A percentile compares a stretch with the other conserved stretches of the same genome.
Evolutionary conservation across 2,797 vertebrate genomes (phyloP).

Genomic region (Sebastes wilsoni): DNA sequence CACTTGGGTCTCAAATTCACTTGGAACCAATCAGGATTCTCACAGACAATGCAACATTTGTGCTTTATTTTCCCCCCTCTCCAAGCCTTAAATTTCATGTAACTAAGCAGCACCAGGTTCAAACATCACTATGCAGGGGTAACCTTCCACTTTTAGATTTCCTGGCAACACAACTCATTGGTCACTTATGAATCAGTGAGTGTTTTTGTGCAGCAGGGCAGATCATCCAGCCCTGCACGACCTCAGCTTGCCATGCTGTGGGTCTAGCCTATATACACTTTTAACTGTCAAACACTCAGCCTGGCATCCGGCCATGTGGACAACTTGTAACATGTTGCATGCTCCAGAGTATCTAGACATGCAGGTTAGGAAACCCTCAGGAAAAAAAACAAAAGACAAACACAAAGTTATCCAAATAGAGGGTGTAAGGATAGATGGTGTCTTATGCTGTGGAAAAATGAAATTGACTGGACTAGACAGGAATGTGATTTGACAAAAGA

Average conservation of each 20-base stretch:
- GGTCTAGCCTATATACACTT: background rate
- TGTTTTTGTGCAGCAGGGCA: constrained; percentile 23
- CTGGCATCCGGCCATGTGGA: constrained; percentile 17
- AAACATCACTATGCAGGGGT: background rate
- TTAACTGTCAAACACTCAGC: constrained; percentile 12
- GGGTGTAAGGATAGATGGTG: too few species aligned
- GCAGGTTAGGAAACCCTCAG: background rate
- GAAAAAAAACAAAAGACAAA: background rate
- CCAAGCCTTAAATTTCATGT: background rate
- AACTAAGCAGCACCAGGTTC: constrained; percentile 6
- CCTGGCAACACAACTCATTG: background rate
- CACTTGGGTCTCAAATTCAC: background rate
- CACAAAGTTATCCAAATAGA: background rate
- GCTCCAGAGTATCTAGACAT: background rate
- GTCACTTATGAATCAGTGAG: background rate
- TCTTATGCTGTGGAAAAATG: background rate
- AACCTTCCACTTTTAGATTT: background rate
- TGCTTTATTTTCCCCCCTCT: background rate
- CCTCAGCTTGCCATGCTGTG: background rate
- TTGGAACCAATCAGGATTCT: background rate
- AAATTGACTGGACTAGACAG: background rate
- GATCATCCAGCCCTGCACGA: background rate
- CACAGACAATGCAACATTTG: constrained; percentile 29
- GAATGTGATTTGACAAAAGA: background rate
- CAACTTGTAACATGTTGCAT: constrained; percentile 37